Base-by-base conservation (phyloP, 1,140 invertebrate genomes). In the Armadillidium nasatum region DNA sequence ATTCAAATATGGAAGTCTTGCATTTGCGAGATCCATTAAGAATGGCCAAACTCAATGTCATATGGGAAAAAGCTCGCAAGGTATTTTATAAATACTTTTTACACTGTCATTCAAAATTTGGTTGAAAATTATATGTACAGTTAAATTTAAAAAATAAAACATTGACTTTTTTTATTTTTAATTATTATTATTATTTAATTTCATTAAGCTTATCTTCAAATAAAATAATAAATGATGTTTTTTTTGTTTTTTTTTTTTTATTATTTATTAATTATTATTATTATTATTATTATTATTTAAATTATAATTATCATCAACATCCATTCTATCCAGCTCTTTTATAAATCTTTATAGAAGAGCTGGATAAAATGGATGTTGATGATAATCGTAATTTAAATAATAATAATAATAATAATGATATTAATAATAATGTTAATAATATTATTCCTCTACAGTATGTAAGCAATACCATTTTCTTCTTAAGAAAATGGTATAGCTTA, bases 61-160 rank as follows among this genome's bases (percentile, higher is more conserved):
- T 94, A 10, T 95, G 93, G 93, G 85, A 88, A 0, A 94, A 94
- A 86, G 93, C 93, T 1, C 89, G 90, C 85, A 89, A 92, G 83
- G 93, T 94, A 23, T 45, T 72, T 85, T 81, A 86, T 87, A 81
- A 88, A 33, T 76, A 4, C n/a, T 9, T 23, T 60, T 19, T 71
- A 44, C 23, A 76, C 45, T 50, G 11, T 45, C 44, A 13, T 22
- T 6, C 7, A 33, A 75, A 71, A n/a, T n/a, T n/a, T 70, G 33
- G n/a, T 33, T 7, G 23, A n/a, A 23, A 13, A n/a, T 70, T 7
- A n/a, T 21, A n/a, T 70, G 33, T 70, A 70, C 33, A 7, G 13
- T 22, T 70, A 21, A n/a, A n/a, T 70, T 4, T 23, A n/a, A n/a
- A n/a, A n/a, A n/a, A n/a, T n/a, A n/a, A n/a, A n/a, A n/a, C 21